phyloP scores from a whole-genome alignment of 2,797 vertebrate species.

The Melanitta fusca region DNA sequence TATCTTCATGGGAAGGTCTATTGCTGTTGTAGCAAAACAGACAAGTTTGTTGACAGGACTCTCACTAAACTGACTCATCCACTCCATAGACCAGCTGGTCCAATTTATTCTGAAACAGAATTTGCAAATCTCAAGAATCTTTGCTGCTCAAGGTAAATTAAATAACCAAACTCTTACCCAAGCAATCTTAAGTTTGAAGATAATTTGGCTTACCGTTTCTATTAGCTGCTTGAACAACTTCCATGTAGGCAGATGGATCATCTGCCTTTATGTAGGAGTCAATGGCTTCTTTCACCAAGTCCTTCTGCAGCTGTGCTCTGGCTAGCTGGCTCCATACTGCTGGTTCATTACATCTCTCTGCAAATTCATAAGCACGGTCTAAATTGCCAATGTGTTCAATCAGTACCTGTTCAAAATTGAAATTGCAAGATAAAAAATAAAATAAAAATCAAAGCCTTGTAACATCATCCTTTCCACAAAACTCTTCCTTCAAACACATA shows the following conservation, averaged over 20 bases:
- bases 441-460: neutral
- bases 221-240: slow-evolving; percentile 89
- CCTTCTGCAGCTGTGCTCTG: slow-evolving; percentile 88
- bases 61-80: neutral
- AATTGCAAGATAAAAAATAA: neutral
- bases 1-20: neutral
- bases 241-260: slow-evolving; percentile 89
- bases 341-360: slow-evolving; percentile 85
- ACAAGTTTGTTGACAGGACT: neutral
- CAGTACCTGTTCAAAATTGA: slow-evolving; percentile 83
- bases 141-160: neutral
- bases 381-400: slow-evolving; percentile 87
- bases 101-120: neutral
- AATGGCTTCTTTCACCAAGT: slow-evolving; percentile 92
- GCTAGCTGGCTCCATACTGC: slow-evolving; percentile 92
- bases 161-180: neutral
- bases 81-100: neutral
- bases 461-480: neutral
- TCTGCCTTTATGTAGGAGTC: slow-evolving; percentile 91
- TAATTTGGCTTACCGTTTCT: slow-evolving; percentile 81
- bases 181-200: neutral
- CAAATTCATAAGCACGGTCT: slow-evolving; percentile 83
- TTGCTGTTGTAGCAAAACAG: neutral
- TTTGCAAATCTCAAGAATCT: neutral
- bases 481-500: neutral